Percentiles rank a stretch among this genome's conserved stretches.
Conservation (phyloP, 2,113 vertebrate species). For the Petrocephalus zakoni region DNA sequence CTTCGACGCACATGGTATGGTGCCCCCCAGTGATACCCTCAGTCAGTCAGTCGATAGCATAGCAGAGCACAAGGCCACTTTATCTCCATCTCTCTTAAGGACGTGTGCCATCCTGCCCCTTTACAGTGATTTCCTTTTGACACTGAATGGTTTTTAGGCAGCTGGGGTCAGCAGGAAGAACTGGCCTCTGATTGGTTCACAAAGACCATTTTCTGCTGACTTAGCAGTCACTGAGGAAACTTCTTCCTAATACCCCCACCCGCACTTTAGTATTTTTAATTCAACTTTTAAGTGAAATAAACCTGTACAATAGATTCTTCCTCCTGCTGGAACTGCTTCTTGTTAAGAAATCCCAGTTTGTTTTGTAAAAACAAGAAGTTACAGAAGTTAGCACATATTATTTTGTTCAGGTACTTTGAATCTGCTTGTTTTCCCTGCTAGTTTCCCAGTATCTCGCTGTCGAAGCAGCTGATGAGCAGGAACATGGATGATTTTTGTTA, state of each 20-base stretch:
- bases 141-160: constrained; percentile 62
- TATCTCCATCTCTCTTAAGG: constrained; percentile 26
- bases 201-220: not conserved
- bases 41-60: not conserved
- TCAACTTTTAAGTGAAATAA: not conserved
- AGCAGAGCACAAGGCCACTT: not conserved
- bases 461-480: not conserved
- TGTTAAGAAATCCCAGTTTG: not conserved
- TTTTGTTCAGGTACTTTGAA: not conserved
- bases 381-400: not conserved
- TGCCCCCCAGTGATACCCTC: not conserved
- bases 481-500: not conserved
- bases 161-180: constrained; percentile 60
- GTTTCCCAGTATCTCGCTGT: not conserved
- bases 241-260: not conserved
- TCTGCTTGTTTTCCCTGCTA: not conserved
- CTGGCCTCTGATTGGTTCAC: constrained; percentile 51
- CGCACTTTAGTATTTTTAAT: not conserved
- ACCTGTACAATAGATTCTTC: not conserved
- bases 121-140: constrained; percentile 27
- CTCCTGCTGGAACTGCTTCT: not conserved
- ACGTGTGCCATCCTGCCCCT: not conserved
- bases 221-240: constrained; percentile 30
- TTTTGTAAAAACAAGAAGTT: not conserved
- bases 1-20: constrained; percentile 88